Evolutionary conservation across 2,113 vertebrate genomes (phyloP).

Genomic region (Sebastes fasciatus): DNA sequence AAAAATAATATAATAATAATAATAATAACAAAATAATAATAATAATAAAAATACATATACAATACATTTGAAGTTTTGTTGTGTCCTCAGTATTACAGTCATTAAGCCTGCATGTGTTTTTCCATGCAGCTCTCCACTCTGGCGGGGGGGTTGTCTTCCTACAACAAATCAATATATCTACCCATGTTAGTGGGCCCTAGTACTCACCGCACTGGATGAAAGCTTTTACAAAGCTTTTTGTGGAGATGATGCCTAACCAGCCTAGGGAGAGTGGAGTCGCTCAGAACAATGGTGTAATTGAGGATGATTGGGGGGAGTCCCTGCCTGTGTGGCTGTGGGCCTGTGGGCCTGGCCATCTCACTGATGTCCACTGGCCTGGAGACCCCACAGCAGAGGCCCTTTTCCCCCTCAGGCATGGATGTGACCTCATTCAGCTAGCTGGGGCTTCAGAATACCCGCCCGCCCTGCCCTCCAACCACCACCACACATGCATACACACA

Average conservation of each 20-base stretch:
- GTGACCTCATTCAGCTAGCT: constrained; percentile 81
- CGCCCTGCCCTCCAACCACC: constrained; percentile 26
- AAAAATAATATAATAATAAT: too few relatives aligned
- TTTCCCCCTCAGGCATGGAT: constrained; percentile 70
- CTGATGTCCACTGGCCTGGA: constrained; percentile 71
- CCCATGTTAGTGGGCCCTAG: constrained; percentile 66
- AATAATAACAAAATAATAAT: too few relatives aligned
- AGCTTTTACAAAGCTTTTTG: constrained; percentile 84
- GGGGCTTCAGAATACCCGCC: constrained; percentile 44
- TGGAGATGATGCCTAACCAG: constrained; percentile 75
- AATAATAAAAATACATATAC: too few relatives aligned
- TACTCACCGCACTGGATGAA: constrained; percentile 74
- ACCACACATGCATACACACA: constrained; percentile 48
- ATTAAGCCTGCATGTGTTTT: constrained; percentile 47
- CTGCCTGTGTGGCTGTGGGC: constrained; percentile 59
- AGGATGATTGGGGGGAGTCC: constrained; percentile 65
- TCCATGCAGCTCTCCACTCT: constrained; percentile 62
- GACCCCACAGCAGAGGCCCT: constrained; percentile 64
- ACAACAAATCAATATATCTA: constrained; percentile 86
- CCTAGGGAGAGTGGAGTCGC: constrained; percentile 72
- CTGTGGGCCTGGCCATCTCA: constrained; percentile 55
- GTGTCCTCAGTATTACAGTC: constrained; percentile 11
- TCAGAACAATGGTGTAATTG: constrained; percentile 84
- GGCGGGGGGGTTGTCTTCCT: constrained; percentile 55
- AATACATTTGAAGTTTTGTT: constrained; percentile 15